Conservation (phyloP, 2,888 invertebrate genomes). For the Pharmacophagus antenor region DNA sequence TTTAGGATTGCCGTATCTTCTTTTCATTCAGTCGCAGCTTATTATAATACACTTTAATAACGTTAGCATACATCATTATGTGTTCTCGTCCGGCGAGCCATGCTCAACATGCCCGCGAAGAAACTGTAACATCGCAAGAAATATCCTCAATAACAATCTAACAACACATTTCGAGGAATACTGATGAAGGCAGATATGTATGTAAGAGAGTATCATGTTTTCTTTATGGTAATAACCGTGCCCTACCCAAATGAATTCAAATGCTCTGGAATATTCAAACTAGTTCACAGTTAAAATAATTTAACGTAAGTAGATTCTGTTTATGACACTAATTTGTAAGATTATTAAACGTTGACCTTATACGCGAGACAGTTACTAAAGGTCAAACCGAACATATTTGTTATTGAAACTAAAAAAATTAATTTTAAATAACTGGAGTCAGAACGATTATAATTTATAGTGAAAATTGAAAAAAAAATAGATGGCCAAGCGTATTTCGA, state of each 20-base stretch:
- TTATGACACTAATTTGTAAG: not conserved
- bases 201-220: conserved; percentile 44
- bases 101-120: conserved; percentile 46
- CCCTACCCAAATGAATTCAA: conserved; percentile 21
- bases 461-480: too few species aligned
- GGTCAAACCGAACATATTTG: too few species aligned
- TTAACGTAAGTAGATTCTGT: conserved; percentile 4
- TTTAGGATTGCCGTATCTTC: conserved; percentile 45
- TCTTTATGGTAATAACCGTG: conserved; percentile 52
- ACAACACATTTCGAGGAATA: conserved; percentile 49
- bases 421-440: too few species aligned
- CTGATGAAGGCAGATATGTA: conserved; percentile 45
- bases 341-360: too few species aligned
- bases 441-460: too few species aligned
- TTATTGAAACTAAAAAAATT: too few species aligned
- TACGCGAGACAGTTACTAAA: too few species aligned
- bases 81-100: conserved; percentile 58
- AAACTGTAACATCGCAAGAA: conserved; percentile 39
- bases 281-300: conserved; percentile 8
- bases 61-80: conserved; percentile 70
- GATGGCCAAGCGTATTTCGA: too few species aligned
- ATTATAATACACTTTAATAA: conserved; percentile 67
- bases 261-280: conserved; percentile 20
- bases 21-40: conserved; percentile 58
- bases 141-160: conserved; percentile 44